Conservation (phyloP, 2,888 invertebrate species). For the Pseudococcus jackbeardsleyi region DNA sequence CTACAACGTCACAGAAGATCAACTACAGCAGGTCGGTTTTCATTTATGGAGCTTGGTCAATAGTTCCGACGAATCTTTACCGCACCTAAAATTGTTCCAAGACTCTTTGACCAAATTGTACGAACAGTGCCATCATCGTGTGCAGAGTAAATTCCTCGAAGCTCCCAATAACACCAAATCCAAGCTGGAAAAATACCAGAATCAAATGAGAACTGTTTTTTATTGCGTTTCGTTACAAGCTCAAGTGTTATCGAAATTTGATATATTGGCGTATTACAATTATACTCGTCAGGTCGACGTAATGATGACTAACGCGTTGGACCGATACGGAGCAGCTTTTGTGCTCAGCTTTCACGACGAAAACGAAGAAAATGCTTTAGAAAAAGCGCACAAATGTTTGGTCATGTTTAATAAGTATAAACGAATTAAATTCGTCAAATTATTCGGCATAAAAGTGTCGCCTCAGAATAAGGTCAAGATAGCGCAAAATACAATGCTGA, state of each 20-base stretch:
- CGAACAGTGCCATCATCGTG: not conserved
- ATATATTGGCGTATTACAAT: not conserved
- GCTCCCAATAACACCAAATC: not conserved
- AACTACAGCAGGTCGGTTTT: not conserved
- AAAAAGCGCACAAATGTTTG: not conserved
- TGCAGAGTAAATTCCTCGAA: not conserved
- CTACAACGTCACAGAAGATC: not conserved
- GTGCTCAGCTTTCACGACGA: not conserved
- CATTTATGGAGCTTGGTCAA: not conserved
- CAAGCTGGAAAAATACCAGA: not conserved
- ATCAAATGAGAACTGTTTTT: not conserved
- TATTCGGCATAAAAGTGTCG: not conserved
- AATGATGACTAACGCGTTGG: not conserved
- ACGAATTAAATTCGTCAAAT: constrained; percentile 18
- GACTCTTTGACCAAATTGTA: not conserved
- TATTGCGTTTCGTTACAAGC: not conserved
- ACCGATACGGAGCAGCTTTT: not conserved
- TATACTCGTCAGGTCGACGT: not conserved
- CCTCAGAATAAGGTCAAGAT: not conserved
- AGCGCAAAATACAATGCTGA: not conserved
- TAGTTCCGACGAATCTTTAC: not conserved
- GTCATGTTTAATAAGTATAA: not conserved
- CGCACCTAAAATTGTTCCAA: not conserved
- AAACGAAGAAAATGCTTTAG: not conserved
- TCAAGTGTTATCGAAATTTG: not conserved